These are phyloP conservation scores for Polyploca ridens DNA, from an alignment of 2,888 invertebrate species.

Conservation along the genomic window DNA sequence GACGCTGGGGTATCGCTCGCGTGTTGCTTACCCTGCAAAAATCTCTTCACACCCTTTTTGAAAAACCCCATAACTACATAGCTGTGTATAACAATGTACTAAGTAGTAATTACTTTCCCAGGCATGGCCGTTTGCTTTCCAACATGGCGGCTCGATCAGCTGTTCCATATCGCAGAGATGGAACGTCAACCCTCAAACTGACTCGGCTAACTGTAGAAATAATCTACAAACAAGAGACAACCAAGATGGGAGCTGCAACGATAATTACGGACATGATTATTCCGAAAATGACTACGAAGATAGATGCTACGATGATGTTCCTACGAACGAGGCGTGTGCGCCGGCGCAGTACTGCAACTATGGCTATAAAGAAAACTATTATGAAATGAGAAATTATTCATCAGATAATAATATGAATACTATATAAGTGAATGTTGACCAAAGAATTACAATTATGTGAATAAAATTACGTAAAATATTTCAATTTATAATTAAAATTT, in stretches of 20 bases:
- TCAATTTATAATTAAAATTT: not conserved
- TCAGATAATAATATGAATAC: constrained; percentile 68
- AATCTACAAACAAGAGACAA: constrained; percentile 34
- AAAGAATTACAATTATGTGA: constrained; percentile 11
- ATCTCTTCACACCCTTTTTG: too few species aligned
- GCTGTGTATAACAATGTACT: too few species aligned
- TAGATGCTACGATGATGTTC: constrained; percentile 61
- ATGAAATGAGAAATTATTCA: constrained; percentile 68
- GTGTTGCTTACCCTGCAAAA: too few species aligned
- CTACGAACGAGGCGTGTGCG: constrained; percentile 52
- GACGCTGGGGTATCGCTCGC: too few species aligned
- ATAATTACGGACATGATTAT: constrained; percentile 61
- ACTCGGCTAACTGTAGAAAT: constrained; percentile 34
- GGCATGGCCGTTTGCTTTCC: constrained; percentile 94
- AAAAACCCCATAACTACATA: too few species aligned
- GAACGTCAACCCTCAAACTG: constrained; percentile 60
- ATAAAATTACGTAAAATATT: not conserved
- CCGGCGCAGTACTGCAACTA: constrained; percentile 71
- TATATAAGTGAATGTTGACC: constrained; percentile 19
- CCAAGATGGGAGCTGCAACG: constrained; percentile 40
- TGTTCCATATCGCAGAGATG: constrained; percentile 76
- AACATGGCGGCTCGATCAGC: constrained; percentile 83
- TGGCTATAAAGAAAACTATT: constrained; percentile 73
- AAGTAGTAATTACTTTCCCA: constrained; percentile 66
- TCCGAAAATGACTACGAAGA: constrained; percentile 75